phyloP scores from a whole-genome alignment of 1,140 invertebrate genomes.

The Daktulosphaira vitifoliae region DNA sequence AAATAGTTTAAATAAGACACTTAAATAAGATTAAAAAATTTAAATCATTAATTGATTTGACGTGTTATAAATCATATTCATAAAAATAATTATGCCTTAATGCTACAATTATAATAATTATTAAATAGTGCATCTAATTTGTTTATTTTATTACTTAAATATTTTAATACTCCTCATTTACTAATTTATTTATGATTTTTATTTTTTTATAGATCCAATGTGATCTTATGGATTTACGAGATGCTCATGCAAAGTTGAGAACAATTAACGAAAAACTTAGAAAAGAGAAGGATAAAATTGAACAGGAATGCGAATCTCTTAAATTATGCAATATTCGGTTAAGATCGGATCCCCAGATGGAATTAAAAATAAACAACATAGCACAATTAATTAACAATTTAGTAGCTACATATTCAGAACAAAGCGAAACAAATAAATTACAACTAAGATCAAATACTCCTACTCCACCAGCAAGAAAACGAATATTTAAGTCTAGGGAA shows the following conservation, averaged over 20 bases:
- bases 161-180: too few relatives aligned
- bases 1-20: too few relatives aligned
- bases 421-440: conserved; percentile 3
- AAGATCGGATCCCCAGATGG: conserved; percentile 53
- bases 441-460: background rate
- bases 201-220: conserved; percentile 64
- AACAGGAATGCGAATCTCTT: conserved; percentile 69
- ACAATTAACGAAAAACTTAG: conserved; percentile 86
- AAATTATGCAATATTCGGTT: conserved; percentile 47
- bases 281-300: conserved; percentile 73
- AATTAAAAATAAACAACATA: conserved; percentile 53
- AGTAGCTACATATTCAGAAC: background rate
- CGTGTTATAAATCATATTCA: too few relatives aligned
- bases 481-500: conserved; percentile 15
- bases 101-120: too few relatives aligned
- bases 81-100: too few relatives aligned
- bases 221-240: conserved; percentile 75
- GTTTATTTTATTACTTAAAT: too few relatives aligned
- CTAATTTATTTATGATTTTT: conserved; percentile 1
- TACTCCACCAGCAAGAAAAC: conserved; percentile 14
- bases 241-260: conserved; percentile 81
- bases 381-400: conserved; percentile 24
- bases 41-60: too few relatives aligned
- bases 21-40: too few relatives aligned
- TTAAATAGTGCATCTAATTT: too few relatives aligned